Evolutionary conservation across 2,113 vertebrate species (phyloP).

Genomic region (Rhinolophus sinicus): DNA sequence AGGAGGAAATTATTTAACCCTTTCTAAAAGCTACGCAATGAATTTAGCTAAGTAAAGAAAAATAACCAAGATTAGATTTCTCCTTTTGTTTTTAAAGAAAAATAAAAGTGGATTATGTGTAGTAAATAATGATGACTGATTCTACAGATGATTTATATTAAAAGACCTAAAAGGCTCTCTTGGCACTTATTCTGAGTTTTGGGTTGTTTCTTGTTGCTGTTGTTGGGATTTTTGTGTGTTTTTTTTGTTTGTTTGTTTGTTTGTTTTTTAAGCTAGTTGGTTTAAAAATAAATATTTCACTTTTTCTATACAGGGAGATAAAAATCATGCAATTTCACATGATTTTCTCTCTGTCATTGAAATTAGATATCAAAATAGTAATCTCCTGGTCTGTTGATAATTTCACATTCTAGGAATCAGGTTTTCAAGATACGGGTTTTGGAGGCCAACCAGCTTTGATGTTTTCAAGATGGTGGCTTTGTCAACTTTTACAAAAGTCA

Average conservation of each 20-base stretch:
- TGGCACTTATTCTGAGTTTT: not conserved
- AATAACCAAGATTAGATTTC: slow-evolving; percentile 76
- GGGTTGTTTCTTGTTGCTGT: no score
- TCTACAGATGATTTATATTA: slow-evolving; percentile 68
- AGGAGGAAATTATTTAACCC: slow-evolving; percentile 89
- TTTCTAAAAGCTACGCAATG: slow-evolving; percentile 81
- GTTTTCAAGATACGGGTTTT: not conserved
- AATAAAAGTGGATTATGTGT: slow-evolving; percentile 68
- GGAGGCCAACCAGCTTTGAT: not conserved
- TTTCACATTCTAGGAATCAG: not conserved
- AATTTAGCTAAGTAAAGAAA: slow-evolving; percentile 80
- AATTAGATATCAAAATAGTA: not conserved
- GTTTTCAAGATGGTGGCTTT: slow-evolving; percentile 37
- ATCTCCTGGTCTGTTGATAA: not conserved
- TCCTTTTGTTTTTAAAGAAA: slow-evolving; percentile 80
- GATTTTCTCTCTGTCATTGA: slow-evolving; percentile 69
- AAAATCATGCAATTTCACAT: slow-evolving; percentile 71
- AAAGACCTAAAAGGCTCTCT: slow-evolving; percentile 26
- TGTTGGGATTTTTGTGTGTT: no score
- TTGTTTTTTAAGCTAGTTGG: not conserved
- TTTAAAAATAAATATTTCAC: slow-evolving; percentile 28
- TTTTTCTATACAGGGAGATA: slow-evolving; percentile 68
- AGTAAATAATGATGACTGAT: slow-evolving; percentile 69
- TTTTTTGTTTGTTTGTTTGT: not conserved
- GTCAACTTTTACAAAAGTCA: not conserved